Conservation (phyloP, 2,888 invertebrate genomes). For the Deroplatys truncata region DNA sequence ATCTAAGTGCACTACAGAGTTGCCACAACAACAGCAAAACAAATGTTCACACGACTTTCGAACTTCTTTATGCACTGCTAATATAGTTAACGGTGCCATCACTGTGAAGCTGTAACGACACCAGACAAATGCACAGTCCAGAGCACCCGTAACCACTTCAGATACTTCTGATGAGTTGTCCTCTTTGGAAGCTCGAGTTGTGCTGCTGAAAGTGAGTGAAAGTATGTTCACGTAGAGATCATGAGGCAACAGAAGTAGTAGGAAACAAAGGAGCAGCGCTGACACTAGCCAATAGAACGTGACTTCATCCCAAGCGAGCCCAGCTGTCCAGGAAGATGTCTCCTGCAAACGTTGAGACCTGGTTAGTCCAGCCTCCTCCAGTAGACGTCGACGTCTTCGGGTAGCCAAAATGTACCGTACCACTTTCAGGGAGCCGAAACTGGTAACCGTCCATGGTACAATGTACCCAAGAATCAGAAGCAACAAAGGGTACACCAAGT, state of each 20-base stretch:
- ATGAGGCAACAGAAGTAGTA: conserved; percentile 21
- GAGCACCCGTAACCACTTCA: conserved; percentile 22
- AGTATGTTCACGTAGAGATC: conserved; percentile 16
- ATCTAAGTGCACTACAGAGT: conserved; percentile 17
- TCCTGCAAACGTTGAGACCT: conserved; percentile 20
- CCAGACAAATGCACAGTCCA: conserved; percentile 37
- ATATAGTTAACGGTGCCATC: conserved; percentile 33
- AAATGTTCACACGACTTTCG: conserved; percentile 33
- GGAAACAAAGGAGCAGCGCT: conserved; percentile 16
- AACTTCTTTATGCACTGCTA: conserved; percentile 35
- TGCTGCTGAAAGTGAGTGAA: background rate
- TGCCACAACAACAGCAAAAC: conserved; percentile 33
- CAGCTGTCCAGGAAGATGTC: background rate
- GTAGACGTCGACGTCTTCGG: conserved; percentile 30
- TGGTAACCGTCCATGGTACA: conserved; percentile 30
- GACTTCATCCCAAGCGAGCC: conserved; percentile 11
- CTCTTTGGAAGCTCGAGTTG: conserved; percentile 19
- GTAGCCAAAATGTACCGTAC: conserved; percentile 23
- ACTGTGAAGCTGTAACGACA: conserved; percentile 34
- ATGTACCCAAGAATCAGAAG: conserved; percentile 32
- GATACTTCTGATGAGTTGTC: background rate
- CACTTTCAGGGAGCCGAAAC: conserved; percentile 28
- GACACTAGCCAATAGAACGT: conserved; percentile 17
- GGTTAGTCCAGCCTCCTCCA: conserved; percentile 26
- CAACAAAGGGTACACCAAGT: conserved; percentile 31